Base-by-base conservation (phyloP, 2,888 invertebrate genomes). In the Nymphalis c-album region DNA sequence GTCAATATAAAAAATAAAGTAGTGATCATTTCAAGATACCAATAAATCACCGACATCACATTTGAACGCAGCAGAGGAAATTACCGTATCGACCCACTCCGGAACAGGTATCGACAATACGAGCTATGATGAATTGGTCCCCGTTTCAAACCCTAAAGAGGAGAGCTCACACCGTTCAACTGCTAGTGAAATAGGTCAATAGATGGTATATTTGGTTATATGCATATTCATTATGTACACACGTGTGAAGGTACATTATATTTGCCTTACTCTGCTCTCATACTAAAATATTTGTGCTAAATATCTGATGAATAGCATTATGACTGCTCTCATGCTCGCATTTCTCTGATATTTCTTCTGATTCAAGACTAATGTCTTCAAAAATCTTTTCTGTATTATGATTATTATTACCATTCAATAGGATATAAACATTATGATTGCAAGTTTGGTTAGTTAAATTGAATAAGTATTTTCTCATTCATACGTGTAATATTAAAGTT, bases 81-180 rank as follows among this genome's bases (percentile, higher is more conserved):
- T 74, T 71, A 69, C 70, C 69, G 60, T 67, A 71, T 75, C 73
- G 73, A 72, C 67, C 72, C 69, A 53, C 57, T 47, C 51, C 64
- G 68, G 71, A 69, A 66, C 63, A 68, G 71, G 65, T 70, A 70
- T 63, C 71, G 70, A 72, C 72, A 72, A 71, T 71, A 68, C 66
- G 64, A 60, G 67, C 62, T 59, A 69, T 75, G 73, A 75, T 74
- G 71, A 72, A 75, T 75, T 73, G 71, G 58, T 63, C 53, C 57
- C 61, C 60, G 22, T 57, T 63, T 55, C 50, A 35, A 18, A 45
- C 46, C 59, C 60, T 55, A 48, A 63, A 55, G 48, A 59, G 50
- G 48, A 48, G 5, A 17, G 64, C 51, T 50, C 59, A 47, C 47
- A 31, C 35, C 51, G 58, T 51, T 13, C 45, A 22, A 40, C 57